Percentiles rank a stretch among this genome's conserved stretches.
These are phyloP conservation scores for Pentamera pediparva DNA, from an alignment of 53 echinoderm and acorn worm genomes.

Conservation along the genomic window DNA sequence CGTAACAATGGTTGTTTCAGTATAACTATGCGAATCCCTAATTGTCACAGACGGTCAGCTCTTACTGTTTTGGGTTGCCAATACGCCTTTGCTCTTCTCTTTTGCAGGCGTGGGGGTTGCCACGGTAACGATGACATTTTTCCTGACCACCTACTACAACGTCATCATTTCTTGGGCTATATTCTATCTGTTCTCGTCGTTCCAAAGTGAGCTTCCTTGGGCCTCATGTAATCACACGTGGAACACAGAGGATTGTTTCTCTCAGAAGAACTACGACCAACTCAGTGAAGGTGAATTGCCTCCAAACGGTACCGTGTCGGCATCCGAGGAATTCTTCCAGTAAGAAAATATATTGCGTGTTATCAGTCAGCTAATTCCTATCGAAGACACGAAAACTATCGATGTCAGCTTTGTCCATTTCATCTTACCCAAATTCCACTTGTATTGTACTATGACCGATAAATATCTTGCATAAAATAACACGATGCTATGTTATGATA, in stretches of 20 bases:
- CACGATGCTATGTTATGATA: too few relatives aligned
- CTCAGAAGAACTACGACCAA: conserved; percentile 55
- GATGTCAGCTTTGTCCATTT: too few relatives aligned
- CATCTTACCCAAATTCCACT: background rate
- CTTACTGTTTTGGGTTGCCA: too few relatives aligned
- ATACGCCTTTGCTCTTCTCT: too few relatives aligned
- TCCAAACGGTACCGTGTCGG: conserved; percentile 70
- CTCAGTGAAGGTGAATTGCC: conserved; percentile 47
- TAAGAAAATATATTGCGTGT: conserved; percentile 21
- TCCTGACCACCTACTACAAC: conserved; percentile 96
- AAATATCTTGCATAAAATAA: too few relatives aligned
- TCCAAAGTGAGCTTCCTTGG: conserved; percentile 79
- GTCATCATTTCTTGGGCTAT: conserved; percentile 98
- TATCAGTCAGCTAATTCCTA: background rate
- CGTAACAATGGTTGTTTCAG: too few relatives aligned
- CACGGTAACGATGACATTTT: conserved; percentile 89
- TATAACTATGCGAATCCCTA: too few relatives aligned
- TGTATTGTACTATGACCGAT: too few relatives aligned
- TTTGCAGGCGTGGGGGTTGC: conserved; percentile 77
- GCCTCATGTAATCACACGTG: conserved; percentile 68
- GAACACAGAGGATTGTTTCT: conserved; percentile 84
- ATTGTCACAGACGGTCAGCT: too few relatives aligned
- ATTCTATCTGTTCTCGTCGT: conserved; percentile 86
- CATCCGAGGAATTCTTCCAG: conserved; percentile 92
- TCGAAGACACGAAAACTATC: too few relatives aligned